Evolutionary conservation across 1,140 invertebrate genomes (phyloP), one percentile per base, ranked within the genome.

Genomic region (Drosophila bipectinata): DNA sequence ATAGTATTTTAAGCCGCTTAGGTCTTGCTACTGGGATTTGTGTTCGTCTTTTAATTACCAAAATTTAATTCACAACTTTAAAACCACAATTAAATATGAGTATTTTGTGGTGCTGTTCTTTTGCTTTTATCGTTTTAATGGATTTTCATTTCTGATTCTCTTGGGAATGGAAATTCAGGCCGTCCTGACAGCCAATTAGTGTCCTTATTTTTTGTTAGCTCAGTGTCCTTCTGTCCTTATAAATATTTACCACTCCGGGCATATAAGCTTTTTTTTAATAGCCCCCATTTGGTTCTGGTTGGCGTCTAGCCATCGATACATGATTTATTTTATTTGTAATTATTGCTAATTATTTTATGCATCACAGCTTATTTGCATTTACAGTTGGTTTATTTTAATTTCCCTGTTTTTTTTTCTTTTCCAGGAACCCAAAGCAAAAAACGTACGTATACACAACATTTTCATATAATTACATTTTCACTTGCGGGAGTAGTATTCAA

Each of bases 351-450:
- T 67, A 54, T 57, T 74, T 57, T 67, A 51, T 47, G 44, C 53
- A 55, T 63, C 32, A 21, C 48, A 41, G 28, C 49, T 72, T 72
- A 52, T 68, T 64, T 68, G 66, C 59, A 77, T 63, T 56, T 61
- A 52, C 34, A 69, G 67, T 64, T 71, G 58, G 73, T 77, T 77
- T 77, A 57, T 62, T 77, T 83, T 55, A 41, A 56, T 71, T 63
- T 39, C 54, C 53, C 68, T 1, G 4, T 52, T 54, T 68, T 81
- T 59, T 62, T 60, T 66, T 21, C 64, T 10, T 72, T 84, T 73
- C 39, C 90, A 91, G 90, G 90, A 91, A 85, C 90, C 90, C 72
- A 91, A 91, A 88, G 68, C 82, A 53, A 91, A 91, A 75, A 76
- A 83, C 77, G 90, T 91, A 91, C 55, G 90, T 91, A 90, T 81